Percentiles rank a stretch among this genome's conserved stretches.
Evolutionary conservation across 2,888 invertebrate genomes (phyloP).

Genomic region (Linnaemya vulpina): DNA sequence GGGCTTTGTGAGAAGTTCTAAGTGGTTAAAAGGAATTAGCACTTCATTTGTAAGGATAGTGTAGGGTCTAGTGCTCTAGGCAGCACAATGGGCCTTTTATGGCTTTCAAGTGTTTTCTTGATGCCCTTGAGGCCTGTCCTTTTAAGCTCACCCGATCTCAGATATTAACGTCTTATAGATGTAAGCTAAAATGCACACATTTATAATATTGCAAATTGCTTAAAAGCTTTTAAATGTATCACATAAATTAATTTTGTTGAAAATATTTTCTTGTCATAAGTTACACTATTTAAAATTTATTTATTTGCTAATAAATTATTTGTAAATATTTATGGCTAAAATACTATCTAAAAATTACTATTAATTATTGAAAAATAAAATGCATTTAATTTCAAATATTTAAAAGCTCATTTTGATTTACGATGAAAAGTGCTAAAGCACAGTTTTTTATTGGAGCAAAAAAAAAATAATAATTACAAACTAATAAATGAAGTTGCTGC

Average conservation of each 20-base stretch:
- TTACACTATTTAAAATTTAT: background rate
- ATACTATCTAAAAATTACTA: conserved; percentile 13
- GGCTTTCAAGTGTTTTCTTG: too few relatives aligned
- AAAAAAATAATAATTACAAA: conserved; percentile 5
- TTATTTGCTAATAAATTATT: conserved; percentile 1
- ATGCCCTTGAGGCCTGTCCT: too few relatives aligned
- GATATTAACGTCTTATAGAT: too few relatives aligned
- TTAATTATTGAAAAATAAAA: conserved; percentile 56
- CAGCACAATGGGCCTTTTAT: too few relatives aligned
- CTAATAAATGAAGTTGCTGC: conserved; percentile 12
- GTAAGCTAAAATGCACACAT: too few relatives aligned
- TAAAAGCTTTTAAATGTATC: background rate
- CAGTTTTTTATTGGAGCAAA: conserved; percentile 4
- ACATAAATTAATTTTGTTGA: background rate
- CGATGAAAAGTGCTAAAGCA: conserved; percentile 2
- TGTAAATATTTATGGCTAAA: conserved; percentile 41
- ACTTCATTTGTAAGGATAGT: too few relatives aligned
- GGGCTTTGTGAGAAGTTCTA: too few relatives aligned
- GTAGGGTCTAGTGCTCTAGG: too few relatives aligned
- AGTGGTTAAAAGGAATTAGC: too few relatives aligned
- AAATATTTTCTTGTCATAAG: background rate
- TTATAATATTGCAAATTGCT: too few relatives aligned
- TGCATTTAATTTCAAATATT: conserved; percentile 30
- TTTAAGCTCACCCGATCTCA: too few relatives aligned
- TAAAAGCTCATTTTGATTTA: conserved; percentile 57